Percentiles rank a stretch among this genome's conserved stretches.
These are phyloP conservation scores for Falco peregrinus DNA, from an alignment of 2,797 vertebrate species.

Conservation along the genomic window DNA sequence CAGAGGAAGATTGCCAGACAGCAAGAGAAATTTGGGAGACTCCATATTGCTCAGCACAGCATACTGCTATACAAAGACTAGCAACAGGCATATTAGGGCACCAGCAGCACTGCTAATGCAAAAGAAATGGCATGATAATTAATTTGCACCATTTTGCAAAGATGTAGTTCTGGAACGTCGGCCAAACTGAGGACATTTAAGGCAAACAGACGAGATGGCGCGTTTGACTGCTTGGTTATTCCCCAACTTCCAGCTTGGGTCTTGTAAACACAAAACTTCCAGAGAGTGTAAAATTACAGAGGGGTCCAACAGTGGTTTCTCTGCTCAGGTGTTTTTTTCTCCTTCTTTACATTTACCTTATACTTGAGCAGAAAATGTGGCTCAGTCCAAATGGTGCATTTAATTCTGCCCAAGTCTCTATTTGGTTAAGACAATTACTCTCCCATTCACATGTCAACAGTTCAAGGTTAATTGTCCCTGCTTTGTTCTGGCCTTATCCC, in stretches of 20 bases:
- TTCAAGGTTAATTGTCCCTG: not conserved
- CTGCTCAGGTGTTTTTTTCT: not conserved
- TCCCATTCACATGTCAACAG: not conserved
- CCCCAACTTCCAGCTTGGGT: not conserved
- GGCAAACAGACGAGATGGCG: not conserved
- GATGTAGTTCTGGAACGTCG: not conserved
- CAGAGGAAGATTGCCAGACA: not conserved
- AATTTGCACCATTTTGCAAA: not conserved
- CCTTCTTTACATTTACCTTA: not conserved
- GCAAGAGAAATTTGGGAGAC: not conserved
- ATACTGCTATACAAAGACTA: not conserved
- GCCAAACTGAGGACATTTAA: not conserved
- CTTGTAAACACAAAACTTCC: not conserved
- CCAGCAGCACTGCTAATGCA: not conserved
- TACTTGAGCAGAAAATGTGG: not conserved
- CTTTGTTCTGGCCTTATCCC: not conserved
- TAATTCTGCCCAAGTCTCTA: not conserved
- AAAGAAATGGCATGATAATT: not conserved
- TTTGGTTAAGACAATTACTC: not conserved
- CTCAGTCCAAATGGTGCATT: not conserved
- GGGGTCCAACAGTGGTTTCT: not conserved
- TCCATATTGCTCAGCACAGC: not conserved
- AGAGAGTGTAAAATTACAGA: not conserved
- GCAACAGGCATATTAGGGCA: not conserved
- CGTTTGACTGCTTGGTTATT: not conserved